phyloP scores from a whole-genome alignment of 1,140 invertebrate species.

The Akabosia matsudoensis region DNA sequence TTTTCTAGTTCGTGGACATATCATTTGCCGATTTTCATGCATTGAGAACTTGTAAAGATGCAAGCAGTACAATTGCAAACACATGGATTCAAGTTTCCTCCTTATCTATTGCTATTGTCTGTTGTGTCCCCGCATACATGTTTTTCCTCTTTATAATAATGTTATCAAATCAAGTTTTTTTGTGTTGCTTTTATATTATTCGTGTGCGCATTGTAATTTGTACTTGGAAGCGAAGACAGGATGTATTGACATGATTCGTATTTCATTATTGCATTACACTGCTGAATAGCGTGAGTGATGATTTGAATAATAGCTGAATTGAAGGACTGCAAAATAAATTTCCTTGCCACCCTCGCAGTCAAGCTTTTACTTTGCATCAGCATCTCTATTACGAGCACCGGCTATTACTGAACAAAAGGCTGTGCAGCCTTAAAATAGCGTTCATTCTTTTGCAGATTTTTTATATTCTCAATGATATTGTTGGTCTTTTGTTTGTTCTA shows the following conservation, averaged over 20 bases:
- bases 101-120: neutral
- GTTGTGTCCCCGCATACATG: neutral
- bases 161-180: neutral
- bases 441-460: neutral
- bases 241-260: constrained; percentile 18
- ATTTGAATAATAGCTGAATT: constrained; percentile 8
- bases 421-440: neutral
- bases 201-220: neutral
- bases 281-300: constrained; percentile 6
- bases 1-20: neutral
- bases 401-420: neutral
- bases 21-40: neutral
- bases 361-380: neutral
- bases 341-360: neutral
- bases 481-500: too few species aligned
- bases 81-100: too few species aligned
- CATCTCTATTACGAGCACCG: neutral
- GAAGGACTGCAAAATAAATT: neutral
- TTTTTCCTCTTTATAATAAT: neutral
- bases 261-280: constrained; percentile 13
- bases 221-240: constrained; percentile 14
- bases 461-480: neutral
- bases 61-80: neutral
- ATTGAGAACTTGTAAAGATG: neutral
- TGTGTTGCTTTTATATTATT: neutral